A percentile compares a stretch with the other conserved stretches of the same genome.
phyloP scores from a whole-genome alignment of 2,113 vertebrate species.

The Brachypodius melanocephalos region DNA sequence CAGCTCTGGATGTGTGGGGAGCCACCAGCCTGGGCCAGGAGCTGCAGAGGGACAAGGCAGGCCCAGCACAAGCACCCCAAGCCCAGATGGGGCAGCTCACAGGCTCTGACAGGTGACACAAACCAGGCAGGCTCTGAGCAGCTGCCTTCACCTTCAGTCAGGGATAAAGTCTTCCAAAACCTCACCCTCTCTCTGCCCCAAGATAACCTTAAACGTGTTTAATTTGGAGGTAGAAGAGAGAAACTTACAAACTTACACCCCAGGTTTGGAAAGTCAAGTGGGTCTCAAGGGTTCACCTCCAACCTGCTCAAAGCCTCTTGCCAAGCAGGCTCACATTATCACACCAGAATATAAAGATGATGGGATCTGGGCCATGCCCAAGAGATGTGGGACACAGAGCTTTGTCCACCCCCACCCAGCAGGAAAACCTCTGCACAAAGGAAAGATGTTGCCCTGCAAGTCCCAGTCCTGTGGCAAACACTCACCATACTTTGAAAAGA shows the following conservation, averaged over 20 bases:
- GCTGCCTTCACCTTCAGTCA: neutral
- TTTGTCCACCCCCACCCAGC: neutral
- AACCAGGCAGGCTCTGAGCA: neutral
- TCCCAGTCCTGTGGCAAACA: neutral
- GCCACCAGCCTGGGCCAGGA: neutral
- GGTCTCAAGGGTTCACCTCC: neutral
- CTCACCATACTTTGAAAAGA: constrained; percentile 85
- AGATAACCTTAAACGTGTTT: neutral
- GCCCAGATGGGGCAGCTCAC: neutral
- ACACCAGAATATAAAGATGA: neutral
- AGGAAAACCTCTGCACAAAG: neutral
- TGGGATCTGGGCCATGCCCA: accelerated
- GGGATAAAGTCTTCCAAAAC: neutral
- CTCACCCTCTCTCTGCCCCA: neutral
- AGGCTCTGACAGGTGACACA: neutral
- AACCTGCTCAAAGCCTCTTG: neutral
- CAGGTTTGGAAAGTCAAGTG: neutral
- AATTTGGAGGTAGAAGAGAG: neutral
- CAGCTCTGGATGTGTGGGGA: neutral
- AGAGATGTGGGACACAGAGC: neutral
- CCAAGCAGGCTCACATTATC: neutral
- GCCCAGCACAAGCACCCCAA: neutral
- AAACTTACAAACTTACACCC: neutral
- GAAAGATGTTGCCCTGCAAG: accelerated
- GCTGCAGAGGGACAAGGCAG: neutral